Evolutionary conservation across 2,888 invertebrate genomes (phyloP).

Genomic region (Agriopis aurantiaria): DNA sequence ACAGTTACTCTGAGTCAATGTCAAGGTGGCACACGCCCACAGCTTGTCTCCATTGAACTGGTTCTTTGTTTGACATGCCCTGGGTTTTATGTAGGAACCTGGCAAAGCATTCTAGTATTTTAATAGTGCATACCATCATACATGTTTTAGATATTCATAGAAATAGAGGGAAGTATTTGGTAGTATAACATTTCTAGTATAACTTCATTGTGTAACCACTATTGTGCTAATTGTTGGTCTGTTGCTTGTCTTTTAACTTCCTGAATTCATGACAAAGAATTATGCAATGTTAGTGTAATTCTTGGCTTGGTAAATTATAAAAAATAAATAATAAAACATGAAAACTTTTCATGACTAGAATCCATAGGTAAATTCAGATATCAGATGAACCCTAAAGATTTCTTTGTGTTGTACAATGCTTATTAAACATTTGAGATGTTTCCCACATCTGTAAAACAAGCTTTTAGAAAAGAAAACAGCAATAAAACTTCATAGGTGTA

Average conservation of each 20-base stretch:
- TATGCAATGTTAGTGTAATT: slow-evolving; percentile 6
- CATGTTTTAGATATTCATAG: not conserved
- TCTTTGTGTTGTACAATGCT: too few species aligned
- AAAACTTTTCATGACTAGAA: not conserved
- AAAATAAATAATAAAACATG: too few species aligned
- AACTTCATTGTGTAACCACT: slow-evolving; percentile 21
- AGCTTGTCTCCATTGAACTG: slow-evolving; percentile 4
- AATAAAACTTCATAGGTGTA: too few species aligned
- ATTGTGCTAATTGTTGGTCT: slow-evolving; percentile 23
- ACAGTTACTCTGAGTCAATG: slow-evolving; percentile 31
- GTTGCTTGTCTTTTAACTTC: slow-evolving; percentile 22
- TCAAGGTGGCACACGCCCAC: slow-evolving; percentile 46
- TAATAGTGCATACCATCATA: not conserved
- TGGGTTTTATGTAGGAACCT: not conserved
- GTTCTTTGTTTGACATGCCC: slow-evolving; percentile 12
- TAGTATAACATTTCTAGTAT: not conserved
- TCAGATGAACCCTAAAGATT: too few species aligned
- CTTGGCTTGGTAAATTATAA: not conserved
- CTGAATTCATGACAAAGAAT: slow-evolving; percentile 24
- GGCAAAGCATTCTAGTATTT: not conserved
- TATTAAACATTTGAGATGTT: not conserved
- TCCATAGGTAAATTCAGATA: too few species aligned
- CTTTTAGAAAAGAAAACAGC: not conserved
- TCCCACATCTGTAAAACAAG: not conserved
- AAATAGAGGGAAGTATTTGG: not conserved